A percentile compares a stretch with the other conserved stretches of the same genome.
Evolutionary conservation across 2,113 vertebrate genomes (phyloP).

Genomic region (Oncorhynchus tshawytscha): DNA sequence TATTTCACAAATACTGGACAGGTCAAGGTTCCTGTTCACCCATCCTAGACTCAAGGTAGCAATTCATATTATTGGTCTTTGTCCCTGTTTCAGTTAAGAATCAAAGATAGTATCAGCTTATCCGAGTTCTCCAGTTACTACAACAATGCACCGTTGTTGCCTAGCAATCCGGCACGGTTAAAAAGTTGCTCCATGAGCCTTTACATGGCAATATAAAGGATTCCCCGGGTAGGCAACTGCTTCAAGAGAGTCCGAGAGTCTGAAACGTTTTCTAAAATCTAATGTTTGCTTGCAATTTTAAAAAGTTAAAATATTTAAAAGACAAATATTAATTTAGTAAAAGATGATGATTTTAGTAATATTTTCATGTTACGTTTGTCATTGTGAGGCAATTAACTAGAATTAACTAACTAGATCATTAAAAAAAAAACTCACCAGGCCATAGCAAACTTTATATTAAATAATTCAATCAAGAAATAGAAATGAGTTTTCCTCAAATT

Average conservation of each 20-base stretch:
- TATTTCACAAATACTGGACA: conserved; percentile 25
- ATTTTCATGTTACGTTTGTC: not conserved
- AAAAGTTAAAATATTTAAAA: not conserved
- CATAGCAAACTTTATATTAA: not conserved
- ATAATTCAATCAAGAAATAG: too few relatives aligned
- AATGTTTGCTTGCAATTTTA: not conserved
- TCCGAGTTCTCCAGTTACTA: conserved; percentile 46
- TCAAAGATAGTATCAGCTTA: conserved; percentile 36
- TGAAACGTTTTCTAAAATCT: conserved; percentile 11
- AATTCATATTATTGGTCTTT: not conserved
- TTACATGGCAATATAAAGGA: conserved; percentile 36
- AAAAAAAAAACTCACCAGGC: not conserved
- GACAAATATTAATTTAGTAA: not conserved
- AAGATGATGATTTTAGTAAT: not conserved
- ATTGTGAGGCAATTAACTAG: not conserved
- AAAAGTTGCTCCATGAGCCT: conserved; percentile 35
- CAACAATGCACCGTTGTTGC: conserved; percentile 58
- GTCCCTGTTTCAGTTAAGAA: conserved; percentile 27
- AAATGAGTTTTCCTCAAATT: too few relatives aligned
- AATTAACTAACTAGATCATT: not conserved
- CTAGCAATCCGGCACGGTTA: conserved; percentile 28
- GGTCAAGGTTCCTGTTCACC: not conserved
- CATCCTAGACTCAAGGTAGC: not conserved
- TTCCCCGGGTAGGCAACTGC: conserved; percentile 36
- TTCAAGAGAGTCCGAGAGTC: conserved; percentile 1